These are phyloP conservation scores for Xiphorhynchus erythropygius DNA, from an alignment of 2,797 vertebrate species.

Conservation along the genomic window DNA sequence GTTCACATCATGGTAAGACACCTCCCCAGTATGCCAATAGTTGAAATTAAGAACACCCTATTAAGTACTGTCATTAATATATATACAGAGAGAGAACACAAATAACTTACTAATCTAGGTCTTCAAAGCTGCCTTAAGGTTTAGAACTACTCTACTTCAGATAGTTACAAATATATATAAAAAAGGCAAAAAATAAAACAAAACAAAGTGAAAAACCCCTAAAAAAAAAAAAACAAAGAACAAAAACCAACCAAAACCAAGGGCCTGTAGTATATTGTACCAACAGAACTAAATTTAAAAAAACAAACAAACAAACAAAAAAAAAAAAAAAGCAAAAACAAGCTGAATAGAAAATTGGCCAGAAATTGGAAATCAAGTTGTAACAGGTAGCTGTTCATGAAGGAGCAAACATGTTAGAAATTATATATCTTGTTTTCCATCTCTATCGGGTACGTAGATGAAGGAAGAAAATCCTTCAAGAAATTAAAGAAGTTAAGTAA, in stretches of 20 bases:
- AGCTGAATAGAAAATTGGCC: slow-evolving; percentile 19
- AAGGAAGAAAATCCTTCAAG: neutral
- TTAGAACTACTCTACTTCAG: neutral
- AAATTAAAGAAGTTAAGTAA: neutral
- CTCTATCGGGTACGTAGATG: slow-evolving; percentile 18
- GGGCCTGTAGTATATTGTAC: neutral
- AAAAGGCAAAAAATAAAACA: neutral
- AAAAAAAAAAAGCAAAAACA: neutral
- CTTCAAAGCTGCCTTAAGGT: neutral
- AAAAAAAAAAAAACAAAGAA: neutral
- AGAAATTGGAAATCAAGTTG: slow-evolving; percentile 47
- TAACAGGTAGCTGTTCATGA: slow-evolving; percentile 10
- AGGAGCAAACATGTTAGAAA: neutral
- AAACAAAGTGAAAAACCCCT: neutral
- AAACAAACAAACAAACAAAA: no score
- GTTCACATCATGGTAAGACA: neutral
- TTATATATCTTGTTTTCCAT: neutral
- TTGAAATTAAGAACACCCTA: neutral
- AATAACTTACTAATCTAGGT: neutral
- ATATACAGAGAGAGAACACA: neutral
- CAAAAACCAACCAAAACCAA: neutral
- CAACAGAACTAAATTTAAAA: neutral
- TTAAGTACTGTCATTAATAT: neutral
- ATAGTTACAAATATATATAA: neutral
- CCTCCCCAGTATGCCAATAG: neutral